These are phyloP conservation scores for Ovis canadensis DNA, from an alignment of 2,113 vertebrate species.

Conservation along the genomic window DNA sequence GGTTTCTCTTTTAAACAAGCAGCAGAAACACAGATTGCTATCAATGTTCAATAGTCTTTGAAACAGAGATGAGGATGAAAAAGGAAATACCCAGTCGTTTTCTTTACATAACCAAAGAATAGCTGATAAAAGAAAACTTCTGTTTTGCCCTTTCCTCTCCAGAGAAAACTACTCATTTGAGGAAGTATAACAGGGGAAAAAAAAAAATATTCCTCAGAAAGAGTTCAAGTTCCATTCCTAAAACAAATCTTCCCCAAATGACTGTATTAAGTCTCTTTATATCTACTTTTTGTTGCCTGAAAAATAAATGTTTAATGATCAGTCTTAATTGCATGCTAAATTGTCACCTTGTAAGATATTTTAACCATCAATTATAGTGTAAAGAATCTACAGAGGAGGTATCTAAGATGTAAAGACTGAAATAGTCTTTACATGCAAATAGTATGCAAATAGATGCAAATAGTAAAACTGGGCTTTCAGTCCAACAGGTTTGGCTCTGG, in stretches of 20 bases:
- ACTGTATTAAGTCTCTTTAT: background rate
- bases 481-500: background rate
- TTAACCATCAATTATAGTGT: background rate
- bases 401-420: background rate
- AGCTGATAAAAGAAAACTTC: constrained; percentile 23
- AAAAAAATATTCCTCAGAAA: background rate
- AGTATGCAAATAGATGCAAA: background rate
- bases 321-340: background rate
- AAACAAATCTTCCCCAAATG: background rate
- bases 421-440: background rate
- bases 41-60: constrained; percentile 68
- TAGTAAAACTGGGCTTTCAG: background rate
- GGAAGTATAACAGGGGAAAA: background rate
- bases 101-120: constrained; percentile 20
- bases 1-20: constrained; percentile 53
- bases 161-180: background rate
- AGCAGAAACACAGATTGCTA: constrained; percentile 65
- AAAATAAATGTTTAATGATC: background rate
- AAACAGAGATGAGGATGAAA: constrained; percentile 69
- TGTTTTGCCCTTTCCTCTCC: background rate
- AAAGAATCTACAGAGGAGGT: background rate
- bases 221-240: constrained; percentile 9
- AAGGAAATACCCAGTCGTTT: background rate
- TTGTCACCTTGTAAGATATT: background rate
- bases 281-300: background rate